Percentiles rank a stretch among this genome's conserved stretches.
Conservation (phyloP, 2,797 vertebrate species). For the Oreonectes daqikongensis region DNA sequence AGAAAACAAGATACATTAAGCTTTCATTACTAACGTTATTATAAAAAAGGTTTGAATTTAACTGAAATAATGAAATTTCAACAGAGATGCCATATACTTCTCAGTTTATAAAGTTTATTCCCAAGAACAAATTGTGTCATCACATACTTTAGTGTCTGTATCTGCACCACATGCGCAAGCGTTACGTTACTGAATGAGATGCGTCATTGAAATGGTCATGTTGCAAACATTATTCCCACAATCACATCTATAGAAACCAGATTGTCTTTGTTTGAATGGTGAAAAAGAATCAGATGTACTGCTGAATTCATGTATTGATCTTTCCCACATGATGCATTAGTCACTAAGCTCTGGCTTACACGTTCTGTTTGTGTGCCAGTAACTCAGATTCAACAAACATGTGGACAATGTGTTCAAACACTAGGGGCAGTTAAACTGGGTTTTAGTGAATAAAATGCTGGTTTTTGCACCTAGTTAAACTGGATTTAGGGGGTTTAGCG, state of each 20-base stretch:
- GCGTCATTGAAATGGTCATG: background rate
- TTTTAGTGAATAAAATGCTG: background rate
- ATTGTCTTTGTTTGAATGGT: constrained; percentile 13
- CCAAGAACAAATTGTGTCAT: background rate
- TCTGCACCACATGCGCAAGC: background rate
- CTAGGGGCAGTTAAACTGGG: background rate
- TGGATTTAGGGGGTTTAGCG: background rate
- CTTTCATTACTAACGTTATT: no score
- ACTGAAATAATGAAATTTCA: background rate
- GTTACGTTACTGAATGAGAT: constrained; percentile 1
- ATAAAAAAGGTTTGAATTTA: no score
- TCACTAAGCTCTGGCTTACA: constrained; percentile 15
- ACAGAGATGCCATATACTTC: background rate
- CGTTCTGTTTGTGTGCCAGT: background rate
- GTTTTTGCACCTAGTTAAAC: background rate
- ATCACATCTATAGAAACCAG: constrained; percentile 1
- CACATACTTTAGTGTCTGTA: background rate
- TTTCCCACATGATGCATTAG: background rate
- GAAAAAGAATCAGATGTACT: background rate
- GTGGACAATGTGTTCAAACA: constrained; percentile 5
- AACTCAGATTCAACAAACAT: background rate
- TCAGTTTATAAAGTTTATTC: background rate
- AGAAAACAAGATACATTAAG: constrained; percentile 42
- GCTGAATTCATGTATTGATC: constrained; percentile 15
- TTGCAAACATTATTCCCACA: background rate